Conservation (phyloP, 2,113 vertebrate genomes). For the Podarcis muralis region DNA sequence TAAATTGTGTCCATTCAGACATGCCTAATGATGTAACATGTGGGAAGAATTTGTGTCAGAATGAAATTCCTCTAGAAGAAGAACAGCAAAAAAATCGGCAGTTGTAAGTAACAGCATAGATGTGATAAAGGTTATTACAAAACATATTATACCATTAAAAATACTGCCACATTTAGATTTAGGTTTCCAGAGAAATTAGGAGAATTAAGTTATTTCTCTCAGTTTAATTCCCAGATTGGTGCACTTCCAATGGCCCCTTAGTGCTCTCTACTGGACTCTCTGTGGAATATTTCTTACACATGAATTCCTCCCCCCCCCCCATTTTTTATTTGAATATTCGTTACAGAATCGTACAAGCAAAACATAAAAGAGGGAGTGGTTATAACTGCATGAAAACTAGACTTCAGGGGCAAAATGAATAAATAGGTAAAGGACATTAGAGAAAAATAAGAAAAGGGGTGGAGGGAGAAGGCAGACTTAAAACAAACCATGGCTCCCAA, state of each 20-base stretch:
- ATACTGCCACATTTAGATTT: conserved; percentile 35
- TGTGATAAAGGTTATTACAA: conserved; percentile 42
- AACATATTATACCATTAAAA: conserved; percentile 44
- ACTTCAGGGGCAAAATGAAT: background rate
- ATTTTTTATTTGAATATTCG: background rate
- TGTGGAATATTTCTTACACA: conserved; percentile 32
- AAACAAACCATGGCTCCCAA: background rate
- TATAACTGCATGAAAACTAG: background rate
- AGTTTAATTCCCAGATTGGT: conserved; percentile 8
- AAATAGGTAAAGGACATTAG: background rate
- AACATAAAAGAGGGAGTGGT: background rate
- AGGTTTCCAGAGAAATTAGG: conserved; percentile 29
- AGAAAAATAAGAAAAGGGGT: background rate
- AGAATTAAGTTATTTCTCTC: conserved; percentile 16
- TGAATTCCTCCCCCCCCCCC: background rate
- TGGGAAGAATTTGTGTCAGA: background rate
- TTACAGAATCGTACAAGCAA: background rate
- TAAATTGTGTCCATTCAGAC: too few species aligned
- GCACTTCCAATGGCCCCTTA: conserved; percentile 44
- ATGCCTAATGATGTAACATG: conserved; percentile 5
- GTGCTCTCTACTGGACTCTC: conserved; percentile 62
- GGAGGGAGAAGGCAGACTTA: background rate
- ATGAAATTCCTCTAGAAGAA: conserved; percentile 20
- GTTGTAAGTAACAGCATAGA: conserved; percentile 20
- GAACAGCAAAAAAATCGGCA: background rate